Evolutionary conservation across 2,797 vertebrate genomes (phyloP).

Genomic region (Muscicapa comitata): DNA sequence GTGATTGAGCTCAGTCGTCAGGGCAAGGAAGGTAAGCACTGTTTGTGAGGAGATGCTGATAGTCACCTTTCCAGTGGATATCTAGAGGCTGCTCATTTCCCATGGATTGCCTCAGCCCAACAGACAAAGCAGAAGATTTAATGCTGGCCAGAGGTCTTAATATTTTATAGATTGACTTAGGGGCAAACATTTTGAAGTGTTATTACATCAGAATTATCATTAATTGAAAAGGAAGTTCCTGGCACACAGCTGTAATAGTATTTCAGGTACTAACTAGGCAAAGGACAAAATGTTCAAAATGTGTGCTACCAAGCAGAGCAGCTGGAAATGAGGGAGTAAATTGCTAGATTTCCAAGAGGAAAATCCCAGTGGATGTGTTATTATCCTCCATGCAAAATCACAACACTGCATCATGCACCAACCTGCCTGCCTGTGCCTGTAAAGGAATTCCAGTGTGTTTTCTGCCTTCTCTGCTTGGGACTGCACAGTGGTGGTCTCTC

Average conservation of each 20-base stretch:
- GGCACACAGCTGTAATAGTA: not conserved
- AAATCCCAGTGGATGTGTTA: accelerated
- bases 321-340: not conserved
- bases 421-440: not conserved
- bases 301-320: not conserved
- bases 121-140: not conserved
- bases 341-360: not conserved
- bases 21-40: constrained; percentile 88
- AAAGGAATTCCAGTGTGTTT: not conserved
- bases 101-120: not conserved
- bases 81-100: not conserved
- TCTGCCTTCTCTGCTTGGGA: not conserved
- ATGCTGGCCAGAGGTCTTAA: not conserved
- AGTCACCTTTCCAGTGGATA: not conserved
- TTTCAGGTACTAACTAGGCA: not conserved
- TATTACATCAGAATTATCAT: not conserved
- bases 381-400: not conserved
- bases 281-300: not conserved
- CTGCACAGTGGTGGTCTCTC: not conserved
- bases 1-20: constrained; percentile 97
- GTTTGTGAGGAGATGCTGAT: not conserved
- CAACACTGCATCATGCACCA: accelerated
- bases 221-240: not conserved
- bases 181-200: not conserved
- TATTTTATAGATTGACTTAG: not conserved